Evolutionary conservation across 1,140 invertebrate species (phyloP).

Genomic region (Sitodiplosis mosellana): DNA sequence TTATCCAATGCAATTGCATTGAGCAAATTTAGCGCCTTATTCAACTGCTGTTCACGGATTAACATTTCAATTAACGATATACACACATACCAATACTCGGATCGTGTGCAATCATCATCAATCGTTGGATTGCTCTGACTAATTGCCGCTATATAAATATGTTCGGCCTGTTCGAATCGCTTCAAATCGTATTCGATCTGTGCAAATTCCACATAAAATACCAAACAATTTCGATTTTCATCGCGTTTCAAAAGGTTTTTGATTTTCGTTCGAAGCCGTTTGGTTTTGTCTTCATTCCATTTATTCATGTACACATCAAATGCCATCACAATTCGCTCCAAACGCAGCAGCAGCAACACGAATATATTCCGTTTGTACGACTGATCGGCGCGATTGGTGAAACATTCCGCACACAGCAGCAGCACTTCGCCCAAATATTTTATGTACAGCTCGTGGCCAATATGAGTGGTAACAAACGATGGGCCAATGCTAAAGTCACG

Average conservation of each 20-base stretch:
- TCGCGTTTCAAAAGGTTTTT: constrained; percentile 34
- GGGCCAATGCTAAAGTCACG: constrained; percentile 28
- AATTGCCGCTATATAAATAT: constrained; percentile 27
- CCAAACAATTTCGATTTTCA: constrained; percentile 32
- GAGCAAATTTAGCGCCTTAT: constrained; percentile 8
- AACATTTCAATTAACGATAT: constrained; percentile 15
- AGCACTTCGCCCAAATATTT: constrained; percentile 28
- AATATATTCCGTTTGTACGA: constrained; percentile 24
- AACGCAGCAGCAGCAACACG: constrained; percentile 37
- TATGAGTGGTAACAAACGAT: constrained; percentile 34
- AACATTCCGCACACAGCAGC: constrained; percentile 20
- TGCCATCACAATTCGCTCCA: constrained; percentile 33
- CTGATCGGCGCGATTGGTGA: constrained; percentile 15
- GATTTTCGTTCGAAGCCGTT: constrained; percentile 29
- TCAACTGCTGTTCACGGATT: neutral
- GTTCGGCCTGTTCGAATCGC: constrained; percentile 23
- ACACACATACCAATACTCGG: constrained; percentile 9
- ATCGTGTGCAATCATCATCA: constrained; percentile 10
- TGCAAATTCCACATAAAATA: constrained; percentile 41
- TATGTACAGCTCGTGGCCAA: constrained; percentile 37
- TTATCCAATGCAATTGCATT: constrained; percentile 1
- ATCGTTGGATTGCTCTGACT: constrained; percentile 6
- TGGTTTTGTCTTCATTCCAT: constrained; percentile 20
- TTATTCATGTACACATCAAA: constrained; percentile 28
- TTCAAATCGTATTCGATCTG: constrained; percentile 36